These are phyloP conservation scores for Drosophila mercatorum DNA, from an alignment of 2,888 invertebrate species.

Conservation along the genomic window DNA sequence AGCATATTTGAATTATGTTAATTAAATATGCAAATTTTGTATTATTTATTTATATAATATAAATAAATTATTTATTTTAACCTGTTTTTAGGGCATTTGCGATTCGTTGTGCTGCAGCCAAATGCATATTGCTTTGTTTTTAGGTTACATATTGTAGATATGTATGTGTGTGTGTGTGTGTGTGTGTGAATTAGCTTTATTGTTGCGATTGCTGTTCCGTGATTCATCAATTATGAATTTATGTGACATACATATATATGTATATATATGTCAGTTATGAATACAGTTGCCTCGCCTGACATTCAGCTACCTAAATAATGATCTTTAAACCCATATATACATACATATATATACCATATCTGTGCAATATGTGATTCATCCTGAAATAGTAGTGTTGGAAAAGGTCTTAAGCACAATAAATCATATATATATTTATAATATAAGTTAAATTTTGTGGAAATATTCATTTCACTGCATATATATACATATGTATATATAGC, in stretches of 20 bases:
- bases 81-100: neutral
- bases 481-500: neutral
- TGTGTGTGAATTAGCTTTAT: slow-evolving; percentile 36
- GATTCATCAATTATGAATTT: slow-evolving; percentile 64
- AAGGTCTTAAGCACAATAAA: too few relatives aligned
- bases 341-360: neutral
- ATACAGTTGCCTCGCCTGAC: slow-evolving; percentile 20
- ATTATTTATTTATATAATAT: too few relatives aligned
- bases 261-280: slow-evolving; percentile 27
- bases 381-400: too few relatives aligned
- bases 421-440: too few relatives aligned
- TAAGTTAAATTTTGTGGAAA: neutral
- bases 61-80: neutral
- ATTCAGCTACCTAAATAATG: slow-evolving; percentile 2
- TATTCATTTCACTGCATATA: neutral
- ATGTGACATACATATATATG: slow-evolving; percentile 19
- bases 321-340: neutral
- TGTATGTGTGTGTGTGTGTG: neutral
- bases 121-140: slow-evolving; percentile 3
- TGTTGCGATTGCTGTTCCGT: slow-evolving; percentile 32
- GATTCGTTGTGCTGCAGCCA: neutral
- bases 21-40: too few relatives aligned
- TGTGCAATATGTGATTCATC: neutral
- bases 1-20: too few relatives aligned
- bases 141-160: slow-evolving; percentile 5